Evolutionary conservation across 2,888 invertebrate species (phyloP), one percentile per base, ranked within the genome.

Genomic region (Aleiodes testaceus): DNA sequence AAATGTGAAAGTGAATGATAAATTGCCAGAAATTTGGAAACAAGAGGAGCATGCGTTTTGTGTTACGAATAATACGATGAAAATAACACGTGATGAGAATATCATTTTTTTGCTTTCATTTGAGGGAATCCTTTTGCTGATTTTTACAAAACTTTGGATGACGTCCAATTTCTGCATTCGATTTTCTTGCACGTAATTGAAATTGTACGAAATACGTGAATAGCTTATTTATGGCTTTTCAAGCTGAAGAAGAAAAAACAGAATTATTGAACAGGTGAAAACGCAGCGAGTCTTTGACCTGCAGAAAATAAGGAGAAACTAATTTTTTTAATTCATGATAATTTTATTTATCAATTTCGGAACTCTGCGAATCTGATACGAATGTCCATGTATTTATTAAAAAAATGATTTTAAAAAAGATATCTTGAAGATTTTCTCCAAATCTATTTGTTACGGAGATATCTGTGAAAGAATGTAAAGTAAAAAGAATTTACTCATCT

Each of bases 1-100:
- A 36, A 59, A 59, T 16, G 59, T n/a, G 66, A 73, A 67, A 70
- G 44, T 72, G 44, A 73, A 59, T 42, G 59, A 36, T 36, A 59
- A 59, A 59, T 59, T 18, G 36, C n/a, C 12, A 26, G n/a, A 3
- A 53, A 53, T 26, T 14, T 22, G 20, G 26, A 20, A 11, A 14
- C 53, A 53, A 4, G n/a, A 53, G 22, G 2, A 12, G 14, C 16
- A 42, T 14, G 30, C 16, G 36, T 42, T 30, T 16, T 53, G 36
- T 59, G 42, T 59, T 59, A 42, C 12, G 26, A 59, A 55, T 55
- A 4, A 26, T 20, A 14, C 9, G 36, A 36, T 36, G 36, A 9
- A 11, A 36, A 9, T 36, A 55, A 42, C 18, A 59, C 59, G 59
- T 59, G 59, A 59, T 36, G 36, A 9, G 59, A 36, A 42, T 36